phyloP scores from a whole-genome alignment of 2,888 invertebrate species.

The Incurvaria masculella region DNA sequence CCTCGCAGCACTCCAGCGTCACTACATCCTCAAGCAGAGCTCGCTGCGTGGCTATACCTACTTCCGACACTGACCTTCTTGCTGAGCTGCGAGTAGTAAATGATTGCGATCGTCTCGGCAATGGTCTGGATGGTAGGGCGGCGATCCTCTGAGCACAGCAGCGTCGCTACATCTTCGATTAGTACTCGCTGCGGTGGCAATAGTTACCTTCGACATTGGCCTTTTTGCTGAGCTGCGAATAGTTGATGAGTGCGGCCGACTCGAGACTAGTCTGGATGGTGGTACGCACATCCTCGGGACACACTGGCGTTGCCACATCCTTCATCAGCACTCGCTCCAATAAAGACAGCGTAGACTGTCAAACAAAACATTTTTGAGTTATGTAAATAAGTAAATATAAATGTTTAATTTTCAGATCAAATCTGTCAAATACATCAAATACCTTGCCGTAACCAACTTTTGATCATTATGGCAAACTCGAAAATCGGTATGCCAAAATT shows the following conservation, averaged over 20 bases:
- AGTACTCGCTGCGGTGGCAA: no score
- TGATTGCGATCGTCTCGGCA: no score
- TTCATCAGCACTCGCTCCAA: constrained; percentile 98
- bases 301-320: constrained; percentile 96
- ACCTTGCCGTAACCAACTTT: no score
- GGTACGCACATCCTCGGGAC: constrained; percentile 90
- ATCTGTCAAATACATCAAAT: no score
- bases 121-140: no score
- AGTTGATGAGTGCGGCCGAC: constrained; percentile 97
- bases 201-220: constrained; percentile 98
- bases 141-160: no score
- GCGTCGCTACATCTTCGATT: no score
- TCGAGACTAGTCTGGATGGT: constrained; percentile 98
- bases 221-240: constrained; percentile 92
- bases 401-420: no score
- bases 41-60: constrained; percentile 87
- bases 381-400: no score
- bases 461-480: no score
- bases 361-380: constrained; percentile 14
- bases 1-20: constrained; percentile 93
- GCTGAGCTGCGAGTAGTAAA: constrained; percentile 92
- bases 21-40: constrained; percentile 99
- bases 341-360: constrained; percentile 84
- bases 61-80: constrained; percentile 98
- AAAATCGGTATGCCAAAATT: no score